Conservation (phyloP, 1,140 invertebrate genomes). For the Battus philenor region DNA sequence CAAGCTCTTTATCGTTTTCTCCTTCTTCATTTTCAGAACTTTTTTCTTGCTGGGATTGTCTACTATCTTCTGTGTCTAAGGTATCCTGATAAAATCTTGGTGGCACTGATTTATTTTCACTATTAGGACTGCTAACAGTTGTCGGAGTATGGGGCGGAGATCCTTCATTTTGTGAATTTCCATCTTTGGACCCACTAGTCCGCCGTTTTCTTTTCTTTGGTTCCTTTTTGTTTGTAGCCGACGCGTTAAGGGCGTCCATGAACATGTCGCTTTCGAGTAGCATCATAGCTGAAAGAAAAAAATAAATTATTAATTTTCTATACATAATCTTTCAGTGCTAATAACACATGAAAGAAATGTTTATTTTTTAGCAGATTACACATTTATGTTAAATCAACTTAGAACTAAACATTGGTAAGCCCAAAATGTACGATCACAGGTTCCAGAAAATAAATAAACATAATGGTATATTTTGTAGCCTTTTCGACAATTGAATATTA, state of each 20-base stretch:
- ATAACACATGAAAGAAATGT: too few relatives aligned
- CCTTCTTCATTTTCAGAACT: constrained; percentile 29
- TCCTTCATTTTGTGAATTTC: constrained; percentile 69
- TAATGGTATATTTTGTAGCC: too few relatives aligned
- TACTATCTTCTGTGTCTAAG: constrained; percentile 81
- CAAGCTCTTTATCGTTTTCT: constrained; percentile 14
- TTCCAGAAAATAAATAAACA: too few relatives aligned
- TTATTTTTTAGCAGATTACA: too few relatives aligned
- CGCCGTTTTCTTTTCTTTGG: constrained; percentile 86
- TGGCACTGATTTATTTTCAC: constrained; percentile 75
- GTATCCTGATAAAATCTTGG: constrained; percentile 95
- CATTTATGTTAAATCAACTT: too few relatives aligned
- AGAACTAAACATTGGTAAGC: too few relatives aligned
- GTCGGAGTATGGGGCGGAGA: constrained; percentile 61
- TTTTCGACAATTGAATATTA: too few relatives aligned
- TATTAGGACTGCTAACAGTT: constrained; percentile 48
- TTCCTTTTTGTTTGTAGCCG: constrained; percentile 85
- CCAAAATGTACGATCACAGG: too few relatives aligned
- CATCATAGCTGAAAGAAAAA: constrained; percentile 80
- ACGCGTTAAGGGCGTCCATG: constrained; percentile 90
- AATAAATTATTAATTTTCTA: constrained; percentile 22
- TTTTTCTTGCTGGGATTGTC: constrained; percentile 42
- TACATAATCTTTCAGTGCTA: too few relatives aligned
- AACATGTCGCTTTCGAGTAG: constrained; percentile 94
- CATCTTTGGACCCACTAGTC: constrained; percentile 80